Evolutionary conservation across 1,140 invertebrate species (phyloP).

Genomic region (Ephestia elutella): DNA sequence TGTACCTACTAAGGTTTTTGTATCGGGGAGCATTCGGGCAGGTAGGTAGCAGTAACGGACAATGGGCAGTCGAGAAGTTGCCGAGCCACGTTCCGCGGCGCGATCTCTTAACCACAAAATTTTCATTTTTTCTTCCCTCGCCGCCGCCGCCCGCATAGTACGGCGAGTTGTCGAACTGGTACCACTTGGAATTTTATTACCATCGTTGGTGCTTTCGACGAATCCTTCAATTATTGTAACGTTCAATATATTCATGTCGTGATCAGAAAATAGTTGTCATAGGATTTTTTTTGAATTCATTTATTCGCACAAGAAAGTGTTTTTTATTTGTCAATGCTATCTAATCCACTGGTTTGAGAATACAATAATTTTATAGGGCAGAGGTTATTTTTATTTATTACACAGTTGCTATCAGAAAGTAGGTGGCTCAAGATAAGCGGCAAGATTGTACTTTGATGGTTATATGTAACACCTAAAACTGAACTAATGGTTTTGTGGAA

Average conservation of each 20-base stretch:
- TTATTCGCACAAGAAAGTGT: too few species aligned
- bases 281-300: too few species aligned
- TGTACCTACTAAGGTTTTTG: not conserved
- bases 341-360: not conserved
- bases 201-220: constrained; percentile 25
- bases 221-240: constrained; percentile 31
- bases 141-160: constrained; percentile 40
- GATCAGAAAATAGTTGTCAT: not conserved
- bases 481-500: too few species aligned
- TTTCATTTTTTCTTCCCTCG: constrained; percentile 35
- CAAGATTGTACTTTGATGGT: too few species aligned
- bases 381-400: constrained; percentile 1
- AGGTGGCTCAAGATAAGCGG: not conserved
- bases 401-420: constrained; percentile 1
- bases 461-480: too few species aligned
- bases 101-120: constrained; percentile 39
- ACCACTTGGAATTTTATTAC: constrained; percentile 43
- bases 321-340: not conserved
- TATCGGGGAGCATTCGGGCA: too few species aligned
- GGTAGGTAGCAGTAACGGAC: not conserved
- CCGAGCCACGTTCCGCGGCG: constrained; percentile 14
- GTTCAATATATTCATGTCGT: constrained; percentile 5
- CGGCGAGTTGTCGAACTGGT: constrained; percentile 27
- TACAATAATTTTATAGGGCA: not conserved
- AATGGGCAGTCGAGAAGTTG: constrained; percentile 3